Base-by-base conservation (phyloP, 2,888 invertebrate species). In the Cephus sareptanus region DNA sequence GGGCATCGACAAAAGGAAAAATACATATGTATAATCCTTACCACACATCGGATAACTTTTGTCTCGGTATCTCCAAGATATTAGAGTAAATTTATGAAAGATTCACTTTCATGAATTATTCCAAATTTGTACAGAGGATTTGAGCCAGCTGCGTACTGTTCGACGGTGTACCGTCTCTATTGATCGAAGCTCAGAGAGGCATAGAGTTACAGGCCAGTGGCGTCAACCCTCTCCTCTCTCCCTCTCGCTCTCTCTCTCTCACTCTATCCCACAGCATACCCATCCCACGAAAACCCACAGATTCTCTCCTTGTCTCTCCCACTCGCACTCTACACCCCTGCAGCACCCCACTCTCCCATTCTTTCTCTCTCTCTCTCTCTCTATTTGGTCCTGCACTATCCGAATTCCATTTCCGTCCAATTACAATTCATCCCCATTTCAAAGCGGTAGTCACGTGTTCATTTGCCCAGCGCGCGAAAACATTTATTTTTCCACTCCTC, bases 131-230 rank as follows among this genome's bases (percentile, higher is more conserved):
- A 83, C 83, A 81, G 83, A 85, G 84, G 82, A 85, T 88, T 88
- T 87, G 83, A 88, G 84, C 86, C 87, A 85, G 86, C 85, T 85
- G 87, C 86, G 85, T 88, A 84, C 85, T 85, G 85, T 87, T 87
- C 87, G 84, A 86, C 87, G 87, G 87, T 87, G 87, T 87, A 86
- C 86, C 87, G 87, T 85, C 85, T 88, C 89, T 90, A 90, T 90
- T 90, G 90, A 90, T 90, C 90, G 88, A 88, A 89, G 86, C 87
- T 86, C 86, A 85, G 87, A 87, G 87, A 86, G 84, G 88, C 88
- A 89, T 89, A 88, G 88, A 89, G 89, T 89, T 90, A 90, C 90
- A 90, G 89, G 87, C 89, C 87, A 88, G 88, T 88, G 88, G 89
- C 89, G 88, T 88, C 89, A 88, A 84, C 85, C 85, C 85, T 80